Base-by-base conservation (phyloP, 2,888 invertebrate genomes). In the Euplagia quadripunctaria region DNA sequence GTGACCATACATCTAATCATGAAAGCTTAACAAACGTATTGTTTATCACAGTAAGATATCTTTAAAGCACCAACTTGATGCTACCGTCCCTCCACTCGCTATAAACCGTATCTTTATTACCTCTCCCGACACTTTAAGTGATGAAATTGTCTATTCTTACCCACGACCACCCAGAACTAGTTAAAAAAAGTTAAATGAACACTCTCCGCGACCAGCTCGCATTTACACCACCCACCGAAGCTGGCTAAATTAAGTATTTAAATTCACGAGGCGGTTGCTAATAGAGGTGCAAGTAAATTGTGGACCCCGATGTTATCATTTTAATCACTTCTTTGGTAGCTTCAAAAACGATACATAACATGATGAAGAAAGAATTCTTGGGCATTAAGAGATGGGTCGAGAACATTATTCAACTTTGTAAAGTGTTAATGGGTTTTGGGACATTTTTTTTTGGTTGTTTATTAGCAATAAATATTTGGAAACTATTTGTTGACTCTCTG, bases 281-380 rank as follows among this genome's bases (percentile, higher is more conserved):
- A 90, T 90, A 90, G 85, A 86, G 88, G 88, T 81, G 84, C 82
- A 70, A 85, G 89, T 92, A 92, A 91, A 92, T 91, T 91, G 89
- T 89, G 79, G 82, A 77, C 75, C 75, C 76, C 80, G 94, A 94
- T 94, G 83, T 82, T 92, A 94, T 94, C 94, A 71, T 72, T 78
- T 90, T 94, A 93, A 94, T 93, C 92, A 93, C 92, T 93, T 94
- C 92, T 93, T 94, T 90, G 90, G 91, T 89, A 91, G 89, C 86
- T 80, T 79, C 85, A 88, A 89, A 90, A 90, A 88, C 78, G 79
- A 81, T 68, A 79, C 73, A 75, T 74, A 78, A 81, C 79, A 78
- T 80, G 80, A 79, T 83, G 81, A 71, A 77, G 78, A 76, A 79
- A 76, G 75, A 73, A 83, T 85, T 82, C 80, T 73, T 75, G 73